Conservation (phyloP, 2,888 invertebrate species). For the Mylabris sibirica region DNA sequence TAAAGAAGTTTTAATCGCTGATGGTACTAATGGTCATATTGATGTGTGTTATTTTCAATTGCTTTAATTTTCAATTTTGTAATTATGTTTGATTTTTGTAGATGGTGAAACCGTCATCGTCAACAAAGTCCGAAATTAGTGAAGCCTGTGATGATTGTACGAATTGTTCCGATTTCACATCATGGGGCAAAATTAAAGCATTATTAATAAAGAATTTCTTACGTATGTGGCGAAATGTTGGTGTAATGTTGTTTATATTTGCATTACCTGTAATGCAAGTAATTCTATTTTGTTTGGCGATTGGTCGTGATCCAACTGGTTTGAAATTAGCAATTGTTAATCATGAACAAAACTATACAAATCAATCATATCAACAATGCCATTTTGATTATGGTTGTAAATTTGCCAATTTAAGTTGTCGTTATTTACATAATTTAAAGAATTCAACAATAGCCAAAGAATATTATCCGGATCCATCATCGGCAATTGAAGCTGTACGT, state of each 20-base stretch:
- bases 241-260: slow-evolving; percentile 93
- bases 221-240: slow-evolving; percentile 91
- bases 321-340: slow-evolving; percentile 82
- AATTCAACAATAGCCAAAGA: slow-evolving; percentile 74
- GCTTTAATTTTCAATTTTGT: too few species aligned
- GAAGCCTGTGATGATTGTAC: slow-evolving; percentile 66
- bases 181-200: slow-evolving; percentile 84
- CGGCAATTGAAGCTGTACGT: slow-evolving; percentile 76
- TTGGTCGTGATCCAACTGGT: slow-evolving; percentile 85
- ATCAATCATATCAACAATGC: slow-evolving; percentile 59
- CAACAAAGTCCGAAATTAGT: slow-evolving; percentile 48
- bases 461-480: slow-evolving; percentile 70
- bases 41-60: too few species aligned
- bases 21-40: slow-evolving; percentile 72
- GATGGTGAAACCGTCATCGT: slow-evolving; percentile 21
- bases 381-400: slow-evolving; percentile 69
- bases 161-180: slow-evolving; percentile 72
- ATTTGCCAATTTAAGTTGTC: slow-evolving; percentile 70
- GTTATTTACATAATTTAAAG: slow-evolving; percentile 79
- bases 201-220: slow-evolving; percentile 88
- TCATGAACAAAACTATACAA: slow-evolving; percentile 64
- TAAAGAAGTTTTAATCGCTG: slow-evolving; percentile 85
- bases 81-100: background rate
- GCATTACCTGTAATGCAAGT: slow-evolving; percentile 92
- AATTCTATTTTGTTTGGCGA: slow-evolving; percentile 90